Percentiles rank a stretch among this genome's conserved stretches.
Evolutionary conservation across 2,888 invertebrate species (phyloP).

Genomic region (Choreutis nemorana): DNA sequence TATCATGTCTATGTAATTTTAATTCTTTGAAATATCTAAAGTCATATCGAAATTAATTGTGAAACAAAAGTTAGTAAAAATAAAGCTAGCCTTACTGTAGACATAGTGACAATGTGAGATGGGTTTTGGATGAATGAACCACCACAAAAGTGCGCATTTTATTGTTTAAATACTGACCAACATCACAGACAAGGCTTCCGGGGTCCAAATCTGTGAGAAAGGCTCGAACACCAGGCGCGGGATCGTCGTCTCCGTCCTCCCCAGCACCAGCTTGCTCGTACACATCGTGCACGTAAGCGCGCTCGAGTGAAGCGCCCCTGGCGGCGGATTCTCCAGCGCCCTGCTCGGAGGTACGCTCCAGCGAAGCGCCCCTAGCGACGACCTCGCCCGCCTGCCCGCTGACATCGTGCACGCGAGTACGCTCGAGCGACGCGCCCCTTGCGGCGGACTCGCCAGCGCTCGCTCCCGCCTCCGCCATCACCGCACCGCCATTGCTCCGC

Average conservation of each 20-base stretch:
- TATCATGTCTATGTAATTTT: too few species aligned
- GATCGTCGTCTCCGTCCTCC: conserved; percentile 60
- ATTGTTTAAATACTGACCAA: conserved; percentile 81
- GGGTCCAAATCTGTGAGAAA: conserved; percentile 89
- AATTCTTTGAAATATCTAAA: too few species aligned
- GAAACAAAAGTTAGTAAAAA: too few species aligned
- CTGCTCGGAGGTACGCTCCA: conserved; percentile 44
- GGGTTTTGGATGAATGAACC: too few species aligned
- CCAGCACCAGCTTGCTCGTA: conserved; percentile 91
- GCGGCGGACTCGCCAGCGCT: conserved; percentile 17
- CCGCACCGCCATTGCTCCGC: conserved; percentile 50
- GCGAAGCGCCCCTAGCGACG: conserved; percentile 43
- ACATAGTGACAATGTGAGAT: too few species aligned
- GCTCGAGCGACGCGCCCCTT: conserved; percentile 18
- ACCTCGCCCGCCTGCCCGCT: conserved; percentile 23
- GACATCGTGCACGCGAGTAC: conserved; percentile 10
- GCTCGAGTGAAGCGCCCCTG: conserved; percentile 81
- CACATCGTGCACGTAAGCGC: conserved; percentile 94
- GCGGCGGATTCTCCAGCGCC: conserved; percentile 69
- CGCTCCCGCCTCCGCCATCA: conserved; percentile 56
- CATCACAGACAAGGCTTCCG: conserved; percentile 93
- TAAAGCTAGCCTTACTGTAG: too few species aligned
- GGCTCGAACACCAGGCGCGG: conserved; percentile 77
- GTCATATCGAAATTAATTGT: too few species aligned
- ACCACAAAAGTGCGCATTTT: too few species aligned